phyloP scores from a whole-genome alignment of 2,113 vertebrate genomes.

The Ceyx cyanopectus region DNA sequence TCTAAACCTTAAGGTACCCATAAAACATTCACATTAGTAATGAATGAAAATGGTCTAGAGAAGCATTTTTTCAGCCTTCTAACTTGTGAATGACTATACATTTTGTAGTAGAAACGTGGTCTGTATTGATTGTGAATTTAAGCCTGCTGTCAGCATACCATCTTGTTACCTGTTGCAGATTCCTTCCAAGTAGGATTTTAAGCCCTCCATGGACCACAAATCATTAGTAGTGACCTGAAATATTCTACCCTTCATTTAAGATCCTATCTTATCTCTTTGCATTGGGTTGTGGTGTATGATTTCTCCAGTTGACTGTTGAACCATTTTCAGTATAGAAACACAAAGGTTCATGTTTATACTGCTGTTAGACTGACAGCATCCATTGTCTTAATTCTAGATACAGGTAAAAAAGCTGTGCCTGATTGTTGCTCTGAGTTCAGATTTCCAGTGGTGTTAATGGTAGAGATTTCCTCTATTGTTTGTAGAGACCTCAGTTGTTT shows the following conservation, averaged over 20 bases:
- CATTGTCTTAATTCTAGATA: not conserved
- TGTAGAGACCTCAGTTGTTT: constrained; percentile 15
- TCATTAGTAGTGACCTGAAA: not conserved
- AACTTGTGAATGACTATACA: not conserved
- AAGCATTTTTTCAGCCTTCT: not conserved
- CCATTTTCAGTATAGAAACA: not conserved
- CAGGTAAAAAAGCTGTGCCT: not conserved
- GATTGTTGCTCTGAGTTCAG: not conserved
- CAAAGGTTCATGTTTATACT: not conserved
- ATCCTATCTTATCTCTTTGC: not conserved
- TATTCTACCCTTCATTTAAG: not conserved
- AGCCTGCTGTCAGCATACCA: not conserved
- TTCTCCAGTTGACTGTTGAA: not conserved
- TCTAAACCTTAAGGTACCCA: not conserved
- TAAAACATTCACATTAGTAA: not conserved
- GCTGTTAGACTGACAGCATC: not conserved
- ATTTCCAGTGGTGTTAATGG: not conserved
- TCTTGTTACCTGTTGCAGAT: not conserved
- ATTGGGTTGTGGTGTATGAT: not conserved
- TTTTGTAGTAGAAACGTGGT: not conserved
- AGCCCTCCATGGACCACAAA: not conserved
- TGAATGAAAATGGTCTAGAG: not conserved
- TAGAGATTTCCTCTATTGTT: not conserved
- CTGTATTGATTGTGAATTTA: fast-evolving
- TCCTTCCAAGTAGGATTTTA: not conserved